These are phyloP conservation scores for Leucopsar rothschildi DNA, from an alignment of 2,113 vertebrate genomes.

Conservation along the genomic window DNA sequence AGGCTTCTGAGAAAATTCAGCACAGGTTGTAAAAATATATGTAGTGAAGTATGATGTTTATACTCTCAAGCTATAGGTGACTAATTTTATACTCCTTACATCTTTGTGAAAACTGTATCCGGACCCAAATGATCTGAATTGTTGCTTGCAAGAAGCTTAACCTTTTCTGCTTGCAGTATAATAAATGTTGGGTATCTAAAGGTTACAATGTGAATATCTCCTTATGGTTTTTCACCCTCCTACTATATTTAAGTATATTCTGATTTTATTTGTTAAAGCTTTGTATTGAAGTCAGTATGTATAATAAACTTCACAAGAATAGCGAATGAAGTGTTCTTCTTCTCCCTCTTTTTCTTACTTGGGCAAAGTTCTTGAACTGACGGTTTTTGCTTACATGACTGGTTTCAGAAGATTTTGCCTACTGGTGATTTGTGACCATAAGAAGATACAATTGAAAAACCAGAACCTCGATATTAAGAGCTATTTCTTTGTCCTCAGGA, in stretches of 20 bases:
- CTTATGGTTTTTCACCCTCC: neutral
- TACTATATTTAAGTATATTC: neutral
- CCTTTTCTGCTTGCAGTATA: neutral
- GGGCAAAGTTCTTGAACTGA: neutral
- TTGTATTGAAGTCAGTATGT: neutral
- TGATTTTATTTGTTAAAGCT: neutral
- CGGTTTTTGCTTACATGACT: neutral
- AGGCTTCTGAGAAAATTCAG: neutral
- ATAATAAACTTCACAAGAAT: neutral
- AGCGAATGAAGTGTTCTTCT: neutral
- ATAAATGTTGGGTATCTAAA: neutral
- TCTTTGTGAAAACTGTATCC: neutral
- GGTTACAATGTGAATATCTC: neutral
- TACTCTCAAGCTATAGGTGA: neutral
- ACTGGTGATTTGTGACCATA: neutral
- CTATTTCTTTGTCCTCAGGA: neutral
- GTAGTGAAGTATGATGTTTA: neutral
- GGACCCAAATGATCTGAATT: neutral
- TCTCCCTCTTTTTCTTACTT: neutral
- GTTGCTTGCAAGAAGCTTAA: neutral
- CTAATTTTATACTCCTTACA: neutral
- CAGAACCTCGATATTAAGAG: neutral
- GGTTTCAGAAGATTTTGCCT: neutral
- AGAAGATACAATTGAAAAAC: neutral
- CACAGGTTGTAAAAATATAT: neutral